These are phyloP conservation scores for Drosophila obscura DNA, from an alignment of 1,140 invertebrate genomes.

Conservation along the genomic window DNA sequence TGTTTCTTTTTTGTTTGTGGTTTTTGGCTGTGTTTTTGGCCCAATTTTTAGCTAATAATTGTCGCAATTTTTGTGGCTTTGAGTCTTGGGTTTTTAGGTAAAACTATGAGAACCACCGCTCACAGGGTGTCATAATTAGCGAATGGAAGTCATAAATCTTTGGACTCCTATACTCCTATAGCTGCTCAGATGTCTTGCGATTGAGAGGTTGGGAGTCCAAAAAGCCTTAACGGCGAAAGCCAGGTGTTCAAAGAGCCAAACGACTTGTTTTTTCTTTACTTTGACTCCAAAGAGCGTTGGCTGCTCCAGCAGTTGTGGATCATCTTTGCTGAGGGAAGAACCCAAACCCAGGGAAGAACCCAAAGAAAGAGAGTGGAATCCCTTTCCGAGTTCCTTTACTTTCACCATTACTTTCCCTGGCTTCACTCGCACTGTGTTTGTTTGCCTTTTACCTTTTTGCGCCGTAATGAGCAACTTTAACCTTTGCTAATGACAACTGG, in stretches of 20 bases:
- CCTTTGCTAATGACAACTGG: conserved; percentile 70
- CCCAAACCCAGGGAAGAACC: too few relatives aligned
- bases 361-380: too few relatives aligned
- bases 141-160: neutral
- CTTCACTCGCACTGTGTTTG: conserved; percentile 1
- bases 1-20: conserved; percentile 48
- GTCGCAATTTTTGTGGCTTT: conserved; percentile 70
- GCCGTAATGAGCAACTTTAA: conserved; percentile 66
- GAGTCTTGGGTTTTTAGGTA: neutral
- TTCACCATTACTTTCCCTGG: conserved; percentile 22
- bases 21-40: conserved; percentile 22
- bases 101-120: neutral
- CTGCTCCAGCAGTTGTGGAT: too few relatives aligned
- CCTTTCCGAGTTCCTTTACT: neutral
- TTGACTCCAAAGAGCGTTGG: too few relatives aligned
- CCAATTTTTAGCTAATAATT: conserved; percentile 76
- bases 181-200: too few relatives aligned
- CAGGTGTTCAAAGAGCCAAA: too few relatives aligned
- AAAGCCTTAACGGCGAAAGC: too few relatives aligned
- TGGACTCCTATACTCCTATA: too few relatives aligned
- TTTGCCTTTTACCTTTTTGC: conserved; percentile 49
- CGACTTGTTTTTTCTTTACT: too few relatives aligned
- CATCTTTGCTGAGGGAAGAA: too few relatives aligned
- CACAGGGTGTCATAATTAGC: neutral
- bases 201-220: too few relatives aligned